Evolutionary conservation across 2,888 invertebrate genomes (phyloP).

Genomic region (Plagodis pulveraria): DNA sequence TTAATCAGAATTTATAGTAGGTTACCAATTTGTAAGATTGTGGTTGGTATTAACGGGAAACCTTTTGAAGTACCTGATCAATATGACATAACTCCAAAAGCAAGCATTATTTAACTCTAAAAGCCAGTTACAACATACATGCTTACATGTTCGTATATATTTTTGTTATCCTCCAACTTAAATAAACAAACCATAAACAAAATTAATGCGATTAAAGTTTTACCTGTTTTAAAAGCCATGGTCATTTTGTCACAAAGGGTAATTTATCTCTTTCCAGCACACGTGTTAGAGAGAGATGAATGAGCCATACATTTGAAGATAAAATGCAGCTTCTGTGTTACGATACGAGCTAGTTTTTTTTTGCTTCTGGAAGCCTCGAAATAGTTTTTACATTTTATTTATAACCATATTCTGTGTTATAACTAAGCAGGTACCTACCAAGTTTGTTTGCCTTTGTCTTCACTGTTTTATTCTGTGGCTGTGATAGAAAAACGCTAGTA

Average conservation of each 20-base stretch:
- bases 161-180: slow-evolving; percentile 8
- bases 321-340: slow-evolving; percentile 20
- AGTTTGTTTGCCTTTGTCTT: no score
- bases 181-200: slow-evolving; percentile 32
- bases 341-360: slow-evolving; percentile 8
- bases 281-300: slow-evolving; percentile 1
- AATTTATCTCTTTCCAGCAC: slow-evolving; percentile 1
- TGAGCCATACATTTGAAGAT: slow-evolving; percentile 9
- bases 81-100: no score
- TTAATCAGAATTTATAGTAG: no score
- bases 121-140: no score
- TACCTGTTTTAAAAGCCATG: slow-evolving; percentile 23
- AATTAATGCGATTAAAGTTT: slow-evolving; percentile 23
- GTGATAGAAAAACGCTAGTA: no score
- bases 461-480: no score
- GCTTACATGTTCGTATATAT: no score
- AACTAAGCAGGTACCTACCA: neutral
- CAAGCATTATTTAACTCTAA: no score
- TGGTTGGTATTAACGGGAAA: no score
- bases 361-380: neutral
- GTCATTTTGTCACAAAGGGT: slow-evolving; percentile 12
- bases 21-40: no score
- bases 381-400: neutral
- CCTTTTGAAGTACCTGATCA: no score
- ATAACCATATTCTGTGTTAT: no score